Evolutionary conservation across 2,888 invertebrate genomes (phyloP).

Genomic region (Aquatica leii): DNA sequence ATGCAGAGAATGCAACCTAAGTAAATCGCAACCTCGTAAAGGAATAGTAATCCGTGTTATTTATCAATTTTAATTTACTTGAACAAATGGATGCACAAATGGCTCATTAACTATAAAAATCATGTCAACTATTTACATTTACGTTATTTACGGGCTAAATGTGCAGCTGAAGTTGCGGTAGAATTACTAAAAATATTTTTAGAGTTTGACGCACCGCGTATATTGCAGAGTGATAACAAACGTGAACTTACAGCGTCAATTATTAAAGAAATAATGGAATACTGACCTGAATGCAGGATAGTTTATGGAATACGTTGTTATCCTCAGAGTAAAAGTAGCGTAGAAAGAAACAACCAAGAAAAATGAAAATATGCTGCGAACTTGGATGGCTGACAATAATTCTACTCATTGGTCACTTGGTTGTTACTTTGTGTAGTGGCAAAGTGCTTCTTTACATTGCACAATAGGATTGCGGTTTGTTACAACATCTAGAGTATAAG

Average conservation of each 20-base stretch:
- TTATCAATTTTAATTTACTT: slow-evolving; percentile 1
- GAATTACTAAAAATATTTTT: not conserved
- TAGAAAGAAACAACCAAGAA: not conserved
- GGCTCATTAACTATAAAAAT: no score
- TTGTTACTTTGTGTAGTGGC: no score
- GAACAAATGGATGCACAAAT: not conserved
- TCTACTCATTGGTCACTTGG: no score
- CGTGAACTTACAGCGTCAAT: not conserved
- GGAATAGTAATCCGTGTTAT: no score
- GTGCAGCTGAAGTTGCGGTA: not conserved
- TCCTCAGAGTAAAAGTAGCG: not conserved
- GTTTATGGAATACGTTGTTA: not conserved
- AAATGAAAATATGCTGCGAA: no score
- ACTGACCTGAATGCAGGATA: not conserved
- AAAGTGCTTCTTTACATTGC: no score
- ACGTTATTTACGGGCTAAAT: not conserved
- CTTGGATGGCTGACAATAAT: no score
- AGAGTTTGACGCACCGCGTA: not conserved
- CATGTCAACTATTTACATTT: no score
- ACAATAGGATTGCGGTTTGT: no score
- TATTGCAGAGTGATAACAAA: slow-evolving; percentile 1
- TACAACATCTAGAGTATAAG: no score
- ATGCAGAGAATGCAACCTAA: not conserved
- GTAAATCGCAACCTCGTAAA: no score
- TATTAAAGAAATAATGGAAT: not conserved